A percentile compares a stretch with the other conserved stretches of the same genome.
Evolutionary conservation across 2,113 vertebrate genomes (phyloP).

Genomic region (Heloderma charlesbogerti): DNA sequence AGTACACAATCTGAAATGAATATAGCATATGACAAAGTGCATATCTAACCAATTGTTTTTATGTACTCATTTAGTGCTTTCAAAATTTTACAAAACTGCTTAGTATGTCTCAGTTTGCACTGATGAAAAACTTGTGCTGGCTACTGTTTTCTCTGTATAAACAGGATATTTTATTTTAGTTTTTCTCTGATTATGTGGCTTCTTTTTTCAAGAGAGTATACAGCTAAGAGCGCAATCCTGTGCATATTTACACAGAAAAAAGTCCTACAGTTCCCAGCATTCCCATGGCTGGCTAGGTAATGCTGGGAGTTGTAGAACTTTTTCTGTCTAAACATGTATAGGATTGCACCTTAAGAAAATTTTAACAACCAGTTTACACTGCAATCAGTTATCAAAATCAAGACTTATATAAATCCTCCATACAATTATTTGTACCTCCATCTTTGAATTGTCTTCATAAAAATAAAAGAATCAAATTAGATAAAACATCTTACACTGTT

Average conservation of each 20-base stretch:
- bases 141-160: conserved; percentile 47
- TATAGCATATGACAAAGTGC: conserved; percentile 63
- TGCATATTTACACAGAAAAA: no score
- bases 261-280: no score
- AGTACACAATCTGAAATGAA: conserved; percentile 69
- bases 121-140: neutral
- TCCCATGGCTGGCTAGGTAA: no score
- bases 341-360: no score
- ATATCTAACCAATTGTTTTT: conserved; percentile 59
- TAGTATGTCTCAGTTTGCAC: conserved; percentile 51
- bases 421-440: conserved; percentile 48
- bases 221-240: no score
- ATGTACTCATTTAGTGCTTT: conserved; percentile 70
- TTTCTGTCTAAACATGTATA: no score
- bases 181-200: conserved; percentile 38
- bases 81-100: conserved; percentile 60
- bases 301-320: no score
- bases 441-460: conserved; percentile 54
- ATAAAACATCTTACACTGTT: conserved; percentile 58
- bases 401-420: conserved; percentile 45
- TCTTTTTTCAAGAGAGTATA: conserved; percentile 41
- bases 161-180: conserved; percentile 38
- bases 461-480: conserved; percentile 50
- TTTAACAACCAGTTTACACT: conserved; percentile 54
- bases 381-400: conserved; percentile 49